These are phyloP conservation scores for Syrista parreyssii DNA, from an alignment of 2,888 invertebrate genomes.

Conservation along the genomic window DNA sequence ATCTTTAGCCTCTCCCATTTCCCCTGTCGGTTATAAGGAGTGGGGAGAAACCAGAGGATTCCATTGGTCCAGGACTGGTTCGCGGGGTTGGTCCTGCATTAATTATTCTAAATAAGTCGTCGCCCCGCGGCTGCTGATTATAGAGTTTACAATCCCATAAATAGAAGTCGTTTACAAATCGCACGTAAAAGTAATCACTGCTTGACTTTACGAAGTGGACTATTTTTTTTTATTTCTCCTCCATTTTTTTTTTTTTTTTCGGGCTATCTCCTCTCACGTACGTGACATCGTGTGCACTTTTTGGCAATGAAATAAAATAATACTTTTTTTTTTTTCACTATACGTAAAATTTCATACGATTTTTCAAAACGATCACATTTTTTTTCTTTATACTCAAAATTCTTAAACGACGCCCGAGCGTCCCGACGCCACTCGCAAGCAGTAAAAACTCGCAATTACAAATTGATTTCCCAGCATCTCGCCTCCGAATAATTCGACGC, in stretches of 20 bases:
- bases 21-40: background rate
- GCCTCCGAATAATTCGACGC: background rate
- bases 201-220: background rate
- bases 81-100: slow-evolving; percentile 54
- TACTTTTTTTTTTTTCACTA: background rate
- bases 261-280: background rate
- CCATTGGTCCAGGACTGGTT: slow-evolving; percentile 52
- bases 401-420: background rate
- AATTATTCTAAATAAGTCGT: slow-evolving; percentile 66
- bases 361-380: background rate
- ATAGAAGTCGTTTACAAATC: slow-evolving; percentile 64
- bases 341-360: background rate
- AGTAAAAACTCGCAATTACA: background rate
- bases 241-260: background rate
- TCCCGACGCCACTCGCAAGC: background rate
- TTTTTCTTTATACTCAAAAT: background rate
- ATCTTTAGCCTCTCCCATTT: background rate
- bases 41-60: slow-evolving; percentile 36
- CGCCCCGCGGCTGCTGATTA: slow-evolving; percentile 60
- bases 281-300: background rate
- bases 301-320: background rate
- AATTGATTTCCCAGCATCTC: background rate
- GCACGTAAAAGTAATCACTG: slow-evolving; percentile 27
- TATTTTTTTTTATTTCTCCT: slow-evolving; percentile 16
- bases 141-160: slow-evolving; percentile 63